These are phyloP conservation scores for Epinephelus moara DNA, from an alignment of 2,113 vertebrate genomes.

Conservation along the genomic window DNA sequence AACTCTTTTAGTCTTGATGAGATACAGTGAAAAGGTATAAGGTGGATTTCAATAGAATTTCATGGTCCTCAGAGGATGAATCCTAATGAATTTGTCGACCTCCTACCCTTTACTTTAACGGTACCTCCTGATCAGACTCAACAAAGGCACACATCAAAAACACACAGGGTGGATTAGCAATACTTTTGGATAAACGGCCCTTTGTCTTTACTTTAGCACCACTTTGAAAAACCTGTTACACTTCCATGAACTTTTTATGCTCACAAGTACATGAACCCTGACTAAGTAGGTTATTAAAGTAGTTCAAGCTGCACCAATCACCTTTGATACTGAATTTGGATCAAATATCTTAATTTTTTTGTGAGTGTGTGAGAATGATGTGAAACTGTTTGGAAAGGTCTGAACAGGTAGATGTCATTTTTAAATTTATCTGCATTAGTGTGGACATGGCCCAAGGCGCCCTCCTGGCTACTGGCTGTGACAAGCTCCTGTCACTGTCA, in stretches of 20 bases:
- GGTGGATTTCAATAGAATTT: neutral
- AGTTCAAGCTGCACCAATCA: neutral
- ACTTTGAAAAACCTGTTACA: neutral
- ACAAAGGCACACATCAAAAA: neutral
- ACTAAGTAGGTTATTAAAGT: neutral
- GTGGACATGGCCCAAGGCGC: constrained; percentile 24
- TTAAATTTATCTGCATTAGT: constrained; percentile 37
- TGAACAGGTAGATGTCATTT: constrained; percentile 29
- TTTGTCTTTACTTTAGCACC: neutral
- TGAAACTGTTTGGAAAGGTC: neutral
- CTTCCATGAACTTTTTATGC: neutral
- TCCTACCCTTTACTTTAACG: neutral
- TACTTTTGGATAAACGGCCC: neutral
- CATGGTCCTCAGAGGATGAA: no score
- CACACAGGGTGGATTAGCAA: neutral
- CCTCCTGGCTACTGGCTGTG: constrained; percentile 23
- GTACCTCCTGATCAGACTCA: neutral
- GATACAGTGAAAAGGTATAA: neutral
- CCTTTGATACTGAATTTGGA: neutral
- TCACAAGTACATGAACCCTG: neutral
- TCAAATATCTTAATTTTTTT: neutral
- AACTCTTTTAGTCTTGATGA: neutral
- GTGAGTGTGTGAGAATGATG: neutral
- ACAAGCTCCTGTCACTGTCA: constrained; percentile 42
- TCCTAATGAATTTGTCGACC: neutral